These are phyloP conservation scores for Parelbella ahira DNA, from an alignment of 2,888 invertebrate genomes.

Conservation along the genomic window DNA sequence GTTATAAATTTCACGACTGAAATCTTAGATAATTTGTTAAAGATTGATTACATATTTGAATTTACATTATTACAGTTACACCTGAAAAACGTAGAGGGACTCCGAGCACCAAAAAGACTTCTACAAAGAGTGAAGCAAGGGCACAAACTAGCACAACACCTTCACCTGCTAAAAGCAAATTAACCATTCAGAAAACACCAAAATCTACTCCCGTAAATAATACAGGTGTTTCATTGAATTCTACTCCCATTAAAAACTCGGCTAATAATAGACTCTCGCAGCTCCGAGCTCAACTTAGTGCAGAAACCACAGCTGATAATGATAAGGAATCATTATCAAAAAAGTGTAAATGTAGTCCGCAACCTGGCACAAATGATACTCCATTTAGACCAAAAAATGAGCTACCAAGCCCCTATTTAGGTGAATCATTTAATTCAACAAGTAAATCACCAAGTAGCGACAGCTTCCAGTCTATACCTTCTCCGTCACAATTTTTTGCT, in stretches of 20 bases:
- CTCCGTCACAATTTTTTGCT: constrained; percentile 69
- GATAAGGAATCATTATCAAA: constrained; percentile 25
- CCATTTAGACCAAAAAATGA: constrained; percentile 33
- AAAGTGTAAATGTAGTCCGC: constrained; percentile 9
- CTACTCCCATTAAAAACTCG: constrained; percentile 45
- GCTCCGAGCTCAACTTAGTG: constrained; percentile 45
- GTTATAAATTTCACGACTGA: too few relatives aligned
- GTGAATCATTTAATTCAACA: constrained; percentile 45
- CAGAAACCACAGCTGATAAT: constrained; percentile 41
- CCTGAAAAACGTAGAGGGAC: too few relatives aligned
- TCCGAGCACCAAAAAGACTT: too few relatives aligned
- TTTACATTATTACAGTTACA: too few relatives aligned
- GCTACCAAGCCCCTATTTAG: constrained; percentile 42
- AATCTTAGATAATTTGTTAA: too few relatives aligned
- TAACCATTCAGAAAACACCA: constrained; percentile 21
- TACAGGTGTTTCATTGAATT: constrained; percentile 29
- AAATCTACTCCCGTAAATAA: constrained; percentile 33
- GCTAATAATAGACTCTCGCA: constrained; percentile 54
- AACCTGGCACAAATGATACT: constrained; percentile 1
- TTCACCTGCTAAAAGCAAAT: too few relatives aligned
- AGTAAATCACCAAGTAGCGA: constrained; percentile 60
- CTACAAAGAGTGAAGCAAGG: too few relatives aligned
- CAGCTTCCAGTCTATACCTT: constrained; percentile 55
- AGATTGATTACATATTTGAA: too few relatives aligned
- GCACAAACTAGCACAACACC: too few relatives aligned